Evolutionary conservation across 1,140 invertebrate species (phyloP), one percentile per base, ranked within the genome.

Genomic region (Drosophila lacteicornis): DNA sequence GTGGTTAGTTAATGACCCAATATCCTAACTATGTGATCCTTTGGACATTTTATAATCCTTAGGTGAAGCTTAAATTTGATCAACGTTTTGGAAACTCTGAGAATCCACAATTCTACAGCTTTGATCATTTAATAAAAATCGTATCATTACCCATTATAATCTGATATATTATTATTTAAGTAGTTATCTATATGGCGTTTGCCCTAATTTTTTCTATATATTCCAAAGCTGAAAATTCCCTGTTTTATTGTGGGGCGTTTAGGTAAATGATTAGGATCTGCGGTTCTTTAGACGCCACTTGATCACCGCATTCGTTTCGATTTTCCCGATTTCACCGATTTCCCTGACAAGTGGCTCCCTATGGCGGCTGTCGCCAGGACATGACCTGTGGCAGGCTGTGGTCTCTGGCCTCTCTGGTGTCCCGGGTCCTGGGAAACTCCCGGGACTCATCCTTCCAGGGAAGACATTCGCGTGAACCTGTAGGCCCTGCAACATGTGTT

Each of bases 401-500:
- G 36, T 12, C 36, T 12, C 36, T 38, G 36, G 36, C 11, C 11
- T 38, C 36, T 12, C 12, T 55, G 51, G 40, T 22, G 50, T 22
- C n/a, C 7, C 17, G 49, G 47, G 19, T 17, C 8, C 15, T 63
- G 60, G 67, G 67, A 70, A 70, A 47, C 67, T 68, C 67, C 67
- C 67, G 55, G 19, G 36, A 56, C 36, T 19, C 40, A 68, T 55
- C 40, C 42, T 70, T 70, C 67, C 67, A 55, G 17, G 45, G 69
- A 60, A 61, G 38, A 11, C n/a, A 36, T 36, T 17, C 17, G 5
- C 33, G n/a, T 47, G 47, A 17, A 46, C 60, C 62, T 53, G 12
- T 33, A 30, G 38, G 56, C 33, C 58, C 47, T 46, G 25, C 25
- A 65, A 80, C 81, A 84, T 84, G 81, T 84, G 81, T 61, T 69